phyloP scores from a whole-genome alignment of 2,113 vertebrate genomes.

The Candoia aspera region DNA sequence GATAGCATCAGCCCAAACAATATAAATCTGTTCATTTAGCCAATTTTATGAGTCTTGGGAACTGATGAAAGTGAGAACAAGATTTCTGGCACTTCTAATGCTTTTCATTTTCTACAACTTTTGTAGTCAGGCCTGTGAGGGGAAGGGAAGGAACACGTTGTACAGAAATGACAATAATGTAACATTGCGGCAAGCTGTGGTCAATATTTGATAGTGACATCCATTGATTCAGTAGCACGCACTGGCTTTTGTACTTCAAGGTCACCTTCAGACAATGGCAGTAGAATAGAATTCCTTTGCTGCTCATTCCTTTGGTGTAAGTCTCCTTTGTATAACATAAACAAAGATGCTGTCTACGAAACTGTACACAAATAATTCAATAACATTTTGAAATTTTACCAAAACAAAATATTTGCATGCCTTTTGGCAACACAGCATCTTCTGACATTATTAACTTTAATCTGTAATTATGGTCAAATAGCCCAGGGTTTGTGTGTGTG shows the following conservation, averaged over 20 bases:
- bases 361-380: constrained; percentile 15
- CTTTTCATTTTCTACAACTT: constrained; percentile 47
- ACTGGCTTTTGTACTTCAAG: constrained; percentile 46
- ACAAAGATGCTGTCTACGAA: neutral
- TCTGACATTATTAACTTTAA: constrained; percentile 32
- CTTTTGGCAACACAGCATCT: constrained; percentile 25
- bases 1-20: constrained; percentile 65
- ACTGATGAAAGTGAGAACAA: constrained; percentile 67
- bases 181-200: constrained; percentile 28
- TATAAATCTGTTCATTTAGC: constrained; percentile 56
- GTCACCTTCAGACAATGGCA: constrained; percentile 62
- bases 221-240: neutral
- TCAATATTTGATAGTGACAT: constrained; percentile 37
- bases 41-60: constrained; percentile 69
- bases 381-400: constrained; percentile 33
- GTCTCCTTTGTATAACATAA: fast-evolving
- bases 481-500: neutral
- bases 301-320: neutral
- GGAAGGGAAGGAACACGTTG: constrained; percentile 21
- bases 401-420: constrained; percentile 14
- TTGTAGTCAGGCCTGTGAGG: constrained; percentile 25
- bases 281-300: constrained; percentile 27
- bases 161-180: constrained; percentile 13
- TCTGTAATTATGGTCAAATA: constrained; percentile 33
- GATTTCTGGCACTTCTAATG: constrained; percentile 64